phyloP scores from a whole-genome alignment of 2,113 vertebrate species.

The Fulica atra region DNA sequence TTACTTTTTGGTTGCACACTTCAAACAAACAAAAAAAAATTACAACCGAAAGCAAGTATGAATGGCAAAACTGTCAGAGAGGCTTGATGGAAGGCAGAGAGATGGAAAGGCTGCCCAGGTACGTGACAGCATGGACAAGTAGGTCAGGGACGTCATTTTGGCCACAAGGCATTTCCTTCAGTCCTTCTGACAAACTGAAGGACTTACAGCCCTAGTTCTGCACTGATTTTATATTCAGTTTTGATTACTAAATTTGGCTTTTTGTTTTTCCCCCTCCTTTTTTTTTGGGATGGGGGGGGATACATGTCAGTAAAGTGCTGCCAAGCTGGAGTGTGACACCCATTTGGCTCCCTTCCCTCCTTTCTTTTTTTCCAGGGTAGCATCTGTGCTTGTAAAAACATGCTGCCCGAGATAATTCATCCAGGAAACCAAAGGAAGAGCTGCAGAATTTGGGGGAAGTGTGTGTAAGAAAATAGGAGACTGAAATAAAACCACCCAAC shows the following conservation, averaged over 20 bases:
- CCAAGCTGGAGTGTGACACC: background rate
- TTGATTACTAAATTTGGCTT: background rate
- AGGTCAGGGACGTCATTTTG: background rate
- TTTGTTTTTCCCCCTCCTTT: fast-evolving
- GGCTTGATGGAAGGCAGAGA: background rate
- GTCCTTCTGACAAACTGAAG: background rate
- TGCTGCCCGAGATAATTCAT: background rate
- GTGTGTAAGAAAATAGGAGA: slow-evolving; percentile 4
- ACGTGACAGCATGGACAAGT: background rate
- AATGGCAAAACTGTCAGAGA: slow-evolving; percentile 6
- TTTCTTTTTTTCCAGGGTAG: slow-evolving; percentile 14
- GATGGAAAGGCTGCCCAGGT: background rate
- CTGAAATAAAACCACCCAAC: slow-evolving; percentile 15
- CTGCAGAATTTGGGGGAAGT: slow-evolving; percentile 1
- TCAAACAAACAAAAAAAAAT: slow-evolving; percentile 23
- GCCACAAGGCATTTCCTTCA: background rate
- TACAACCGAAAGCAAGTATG: background rate
- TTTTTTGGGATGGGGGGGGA: background rate
- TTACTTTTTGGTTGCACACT: slow-evolving; percentile 1
- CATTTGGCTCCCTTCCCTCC: background rate
- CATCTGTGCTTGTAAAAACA: slow-evolving; percentile 48
- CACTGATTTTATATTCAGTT: background rate
- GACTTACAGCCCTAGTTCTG: background rate
- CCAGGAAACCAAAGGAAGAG: slow-evolving; percentile 46
- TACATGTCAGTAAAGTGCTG: background rate